Percentiles rank a stretch among this genome's conserved stretches.
Conservation (phyloP, 1,140 invertebrate species). For the Stratiolaelaps scimitus region DNA sequence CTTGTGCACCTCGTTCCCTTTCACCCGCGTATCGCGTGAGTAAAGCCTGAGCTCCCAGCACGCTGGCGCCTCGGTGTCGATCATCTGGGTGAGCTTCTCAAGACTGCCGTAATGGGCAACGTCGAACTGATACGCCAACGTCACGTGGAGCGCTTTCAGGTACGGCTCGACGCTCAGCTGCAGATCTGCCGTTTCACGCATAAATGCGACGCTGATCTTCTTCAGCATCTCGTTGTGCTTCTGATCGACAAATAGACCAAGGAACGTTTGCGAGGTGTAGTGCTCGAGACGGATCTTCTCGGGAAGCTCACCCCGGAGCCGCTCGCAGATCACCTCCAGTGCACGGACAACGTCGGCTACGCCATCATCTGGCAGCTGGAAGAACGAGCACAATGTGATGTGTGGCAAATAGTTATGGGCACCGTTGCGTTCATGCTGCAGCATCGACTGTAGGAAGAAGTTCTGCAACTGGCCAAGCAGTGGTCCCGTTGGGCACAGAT, state of each 20-base stretch:
- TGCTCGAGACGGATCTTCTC: constrained; percentile 57
- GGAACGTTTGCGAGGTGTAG: constrained; percentile 69
- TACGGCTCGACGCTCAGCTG: constrained; percentile 50
- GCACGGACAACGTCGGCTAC: constrained; percentile 51
- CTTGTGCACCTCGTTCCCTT: constrained; percentile 63
- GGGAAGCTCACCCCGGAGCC: constrained; percentile 44
- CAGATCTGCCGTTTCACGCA: constrained; percentile 55
- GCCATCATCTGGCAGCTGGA: constrained; percentile 65
- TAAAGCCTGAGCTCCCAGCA: constrained; percentile 73
- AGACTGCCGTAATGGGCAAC: constrained; percentile 55
- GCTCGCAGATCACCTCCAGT: constrained; percentile 55
- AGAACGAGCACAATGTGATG: constrained; percentile 73
- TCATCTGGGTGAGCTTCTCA: constrained; percentile 54
- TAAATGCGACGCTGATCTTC: constrained; percentile 57
- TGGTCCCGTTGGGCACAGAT: constrained; percentile 64
- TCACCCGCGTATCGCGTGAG: constrained; percentile 60
- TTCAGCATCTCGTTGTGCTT: constrained; percentile 61
- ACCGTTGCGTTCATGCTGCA: constrained; percentile 65
- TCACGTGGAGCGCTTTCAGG: constrained; percentile 69
- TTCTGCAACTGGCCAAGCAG: constrained; percentile 55
- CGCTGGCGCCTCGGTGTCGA: constrained; percentile 52
- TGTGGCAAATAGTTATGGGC: constrained; percentile 76
- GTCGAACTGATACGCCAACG: constrained; percentile 73
- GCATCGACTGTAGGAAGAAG: constrained; percentile 66
- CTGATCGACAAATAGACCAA: constrained; percentile 68